Conservation (phyloP, 2,888 invertebrate genomes). For the Eilema depressum region DNA sequence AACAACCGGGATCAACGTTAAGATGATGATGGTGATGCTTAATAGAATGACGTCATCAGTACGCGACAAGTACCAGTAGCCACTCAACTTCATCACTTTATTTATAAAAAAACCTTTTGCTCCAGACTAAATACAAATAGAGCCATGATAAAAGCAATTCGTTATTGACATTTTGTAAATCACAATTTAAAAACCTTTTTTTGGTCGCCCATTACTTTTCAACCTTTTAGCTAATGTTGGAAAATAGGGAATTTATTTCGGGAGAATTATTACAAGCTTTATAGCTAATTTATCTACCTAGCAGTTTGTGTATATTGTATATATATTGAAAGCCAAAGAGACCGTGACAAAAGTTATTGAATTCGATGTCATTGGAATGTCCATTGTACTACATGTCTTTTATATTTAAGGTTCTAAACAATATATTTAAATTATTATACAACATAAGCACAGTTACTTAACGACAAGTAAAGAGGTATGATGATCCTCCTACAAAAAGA, state of each 20-base stretch:
- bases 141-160: slow-evolving; percentile 8
- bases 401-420: no score
- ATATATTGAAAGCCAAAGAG: background rate
- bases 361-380: no score
- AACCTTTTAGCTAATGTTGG: slow-evolving; percentile 38
- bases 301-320: background rate
- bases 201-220: slow-evolving; percentile 22
- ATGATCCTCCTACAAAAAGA: no score
- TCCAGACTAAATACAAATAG: background rate
- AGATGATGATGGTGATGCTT: background rate
- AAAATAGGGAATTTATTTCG: slow-evolving; percentile 20
- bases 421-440: no score
- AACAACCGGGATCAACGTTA: no score
- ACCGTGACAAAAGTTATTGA: background rate
- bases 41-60: background rate
- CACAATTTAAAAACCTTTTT: slow-evolving; percentile 18
- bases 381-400: no score
- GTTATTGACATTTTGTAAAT: slow-evolving; percentile 31
- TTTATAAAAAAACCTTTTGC: background rate
- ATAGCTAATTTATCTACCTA: background rate
- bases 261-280: slow-evolving; percentile 19
- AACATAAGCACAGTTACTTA: no score
- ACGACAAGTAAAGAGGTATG: no score
- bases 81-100: background rate
- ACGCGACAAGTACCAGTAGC: background rate